These are phyloP conservation scores for Dryoscopus gambensis DNA, from an alignment of 2,113 vertebrate species.

Conservation along the genomic window DNA sequence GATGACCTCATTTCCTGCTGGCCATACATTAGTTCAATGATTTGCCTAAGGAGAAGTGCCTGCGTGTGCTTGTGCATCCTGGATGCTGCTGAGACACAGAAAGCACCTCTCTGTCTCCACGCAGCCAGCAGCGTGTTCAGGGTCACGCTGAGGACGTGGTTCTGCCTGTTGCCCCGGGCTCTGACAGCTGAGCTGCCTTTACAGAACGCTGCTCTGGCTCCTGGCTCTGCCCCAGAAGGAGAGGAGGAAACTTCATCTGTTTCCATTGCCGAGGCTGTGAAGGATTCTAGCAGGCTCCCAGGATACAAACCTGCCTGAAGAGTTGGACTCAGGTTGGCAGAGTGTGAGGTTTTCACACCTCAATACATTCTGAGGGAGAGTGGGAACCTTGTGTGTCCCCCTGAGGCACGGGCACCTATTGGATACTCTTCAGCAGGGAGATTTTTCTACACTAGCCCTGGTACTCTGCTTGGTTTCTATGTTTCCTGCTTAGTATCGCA, in stretches of 20 bases:
- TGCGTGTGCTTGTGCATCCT: background rate
- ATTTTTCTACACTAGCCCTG: background rate
- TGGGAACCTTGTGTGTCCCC: background rate
- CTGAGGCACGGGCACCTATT: background rate
- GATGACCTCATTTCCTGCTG: background rate
- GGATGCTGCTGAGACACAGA: background rate
- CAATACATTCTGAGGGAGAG: background rate
- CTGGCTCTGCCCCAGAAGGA: background rate
- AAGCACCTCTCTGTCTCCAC: background rate
- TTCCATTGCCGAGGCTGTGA: background rate
- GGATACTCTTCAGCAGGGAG: background rate
- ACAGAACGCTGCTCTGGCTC: background rate
- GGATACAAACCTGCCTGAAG: background rate
- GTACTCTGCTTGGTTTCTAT: background rate
- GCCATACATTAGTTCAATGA: background rate
- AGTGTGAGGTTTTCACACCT: background rate
- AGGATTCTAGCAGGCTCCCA: background rate
- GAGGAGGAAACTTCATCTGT: background rate
- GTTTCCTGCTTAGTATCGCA: background rate
- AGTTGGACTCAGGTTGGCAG: background rate
- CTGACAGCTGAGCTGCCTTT: background rate
- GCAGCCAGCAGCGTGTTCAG: background rate
- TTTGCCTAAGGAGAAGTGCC: background rate
- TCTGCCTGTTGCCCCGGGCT: background rate
- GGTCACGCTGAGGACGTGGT: background rate